Conservation (phyloP, 1,140 invertebrate genomes). For the Lerema accius region DNA sequence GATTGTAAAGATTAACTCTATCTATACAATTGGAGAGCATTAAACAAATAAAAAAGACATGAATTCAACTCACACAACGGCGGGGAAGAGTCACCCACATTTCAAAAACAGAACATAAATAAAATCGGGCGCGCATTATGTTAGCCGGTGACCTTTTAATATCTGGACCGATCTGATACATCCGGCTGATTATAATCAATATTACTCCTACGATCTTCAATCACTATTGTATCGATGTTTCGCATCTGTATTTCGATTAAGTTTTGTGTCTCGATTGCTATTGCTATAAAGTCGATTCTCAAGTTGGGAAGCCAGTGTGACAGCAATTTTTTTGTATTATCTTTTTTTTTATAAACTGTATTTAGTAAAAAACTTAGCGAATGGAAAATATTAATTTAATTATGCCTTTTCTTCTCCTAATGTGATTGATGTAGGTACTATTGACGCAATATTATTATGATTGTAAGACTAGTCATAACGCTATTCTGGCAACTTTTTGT, state of each 20-base stretch:
- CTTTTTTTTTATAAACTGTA: too few relatives aligned
- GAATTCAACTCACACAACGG: not conserved
- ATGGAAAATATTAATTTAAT: too few relatives aligned
- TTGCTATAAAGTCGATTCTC: too few relatives aligned
- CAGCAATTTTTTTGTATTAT: too few relatives aligned
- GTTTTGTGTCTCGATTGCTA: not conserved
- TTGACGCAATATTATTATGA: too few relatives aligned
- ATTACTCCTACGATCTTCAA: not conserved
- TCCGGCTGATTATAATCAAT: conserved; percentile 30
- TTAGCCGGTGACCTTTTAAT: conserved; percentile 29
- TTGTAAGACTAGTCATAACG: too few relatives aligned
- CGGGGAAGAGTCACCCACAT: conserved; percentile 5
- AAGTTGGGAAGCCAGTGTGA: too few relatives aligned
- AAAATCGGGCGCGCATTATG: conserved; percentile 26
- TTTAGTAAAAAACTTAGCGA: too few relatives aligned
- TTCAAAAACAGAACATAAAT: conserved; percentile 26
- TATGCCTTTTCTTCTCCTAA: too few relatives aligned
- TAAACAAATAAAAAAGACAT: conserved; percentile 6
- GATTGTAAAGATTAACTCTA: not conserved
- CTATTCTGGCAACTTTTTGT: too few relatives aligned
- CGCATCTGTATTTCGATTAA: not conserved
- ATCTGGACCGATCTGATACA: conserved; percentile 18
- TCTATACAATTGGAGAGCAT: not conserved
- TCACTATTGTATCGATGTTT: conserved; percentile 9
- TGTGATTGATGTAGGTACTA: too few relatives aligned